These are phyloP conservation scores for Limosa lapponica DNA, from an alignment of 2,797 vertebrate genomes.

Conservation along the genomic window DNA sequence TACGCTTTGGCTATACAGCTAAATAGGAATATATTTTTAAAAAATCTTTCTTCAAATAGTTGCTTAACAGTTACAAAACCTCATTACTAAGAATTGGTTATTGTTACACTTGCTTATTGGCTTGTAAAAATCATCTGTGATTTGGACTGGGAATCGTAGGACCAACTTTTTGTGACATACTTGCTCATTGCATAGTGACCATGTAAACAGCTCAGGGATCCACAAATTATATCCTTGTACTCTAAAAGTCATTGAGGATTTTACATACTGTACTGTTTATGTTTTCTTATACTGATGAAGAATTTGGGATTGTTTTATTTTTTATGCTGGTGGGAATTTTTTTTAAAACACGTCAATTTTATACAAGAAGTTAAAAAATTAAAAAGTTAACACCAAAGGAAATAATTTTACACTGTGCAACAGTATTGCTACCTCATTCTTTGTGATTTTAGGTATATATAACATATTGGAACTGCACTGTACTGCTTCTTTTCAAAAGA, in stretches of 20 bases:
- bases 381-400: slow-evolving; percentile 49
- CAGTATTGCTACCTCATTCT: slow-evolving; percentile 53
- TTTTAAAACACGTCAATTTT: slow-evolving; percentile 6
- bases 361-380: slow-evolving; percentile 51
- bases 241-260: slow-evolving; percentile 45
- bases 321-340: slow-evolving; percentile 2
- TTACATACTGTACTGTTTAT: neutral
- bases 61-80: slow-evolving; percentile 73
- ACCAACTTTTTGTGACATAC: slow-evolving; percentile 53
- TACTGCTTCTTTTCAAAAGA: slow-evolving; percentile 65
- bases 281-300: slow-evolving; percentile 33
- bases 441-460: slow-evolving; percentile 28
- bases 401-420: slow-evolving; percentile 59
- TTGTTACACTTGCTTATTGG: slow-evolving; percentile 53
- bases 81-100: slow-evolving; percentile 66
- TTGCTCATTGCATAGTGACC: slow-evolving; percentile 80
- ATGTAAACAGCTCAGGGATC: slow-evolving; percentile 72
- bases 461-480: slow-evolving; percentile 42
- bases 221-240: slow-evolving; percentile 42
- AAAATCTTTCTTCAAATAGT: slow-evolving; percentile 76
- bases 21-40: slow-evolving; percentile 70
- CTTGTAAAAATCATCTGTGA: slow-evolving; percentile 65
- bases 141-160: slow-evolving; percentile 47
- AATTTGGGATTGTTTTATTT: slow-evolving; percentile 34
- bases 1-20: slow-evolving; percentile 82